Base-by-base conservation (phyloP, 1,140 invertebrate genomes). In the Cotesia typhae region DNA sequence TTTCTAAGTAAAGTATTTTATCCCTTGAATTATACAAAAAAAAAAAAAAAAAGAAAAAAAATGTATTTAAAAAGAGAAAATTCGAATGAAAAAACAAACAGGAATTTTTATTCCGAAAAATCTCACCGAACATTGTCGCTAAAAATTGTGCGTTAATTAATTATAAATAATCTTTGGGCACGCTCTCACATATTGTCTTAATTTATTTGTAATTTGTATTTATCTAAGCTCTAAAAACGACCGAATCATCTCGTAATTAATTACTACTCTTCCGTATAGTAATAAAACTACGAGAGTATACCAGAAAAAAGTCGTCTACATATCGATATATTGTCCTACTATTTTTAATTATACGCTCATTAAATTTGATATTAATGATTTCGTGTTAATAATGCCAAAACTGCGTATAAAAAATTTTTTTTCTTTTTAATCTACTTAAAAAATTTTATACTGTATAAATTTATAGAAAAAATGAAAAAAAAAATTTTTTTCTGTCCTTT, bases 131-230 rank as follows among this genome's bases (percentile, higher is more conserved):
- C 14, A 61, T 47, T 61, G 53, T 55, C 55, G 17, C 41, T 37
- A 60, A 57, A 72, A 59, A 72, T 67, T 59, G 61, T 64, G 71
- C 60, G 66, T 41, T 55, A 55, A 5, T 55, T n/a, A 55, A 70
- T 69, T 9, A 47, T 47, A 47, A 47, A 35, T 71, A 71, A 51
- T 75, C 66, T 77, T 75, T 73, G 71, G 68, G 70, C 63, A 47
- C 73, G 67, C 65, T 69, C 71, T 67, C 61, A 51, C 51, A 73
- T 74, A 74, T 77, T 70, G 74, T 78, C 74, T 71, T 77, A 71
- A 55, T 55, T 75, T 67, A 69, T 59, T 63, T 28, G 28, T 28
- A 28, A 28, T 28, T 28, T 28, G 28, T 28, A 28, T 28, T 28
- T 28, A 28, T 28, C 28, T 28, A 28, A 28, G 28, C 28, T 28